A percentile compares a stretch with the other conserved stretches of the same genome.
Evolutionary conservation across 2,888 invertebrate genomes (phyloP).

Genomic region (Agelastica alni): DNA sequence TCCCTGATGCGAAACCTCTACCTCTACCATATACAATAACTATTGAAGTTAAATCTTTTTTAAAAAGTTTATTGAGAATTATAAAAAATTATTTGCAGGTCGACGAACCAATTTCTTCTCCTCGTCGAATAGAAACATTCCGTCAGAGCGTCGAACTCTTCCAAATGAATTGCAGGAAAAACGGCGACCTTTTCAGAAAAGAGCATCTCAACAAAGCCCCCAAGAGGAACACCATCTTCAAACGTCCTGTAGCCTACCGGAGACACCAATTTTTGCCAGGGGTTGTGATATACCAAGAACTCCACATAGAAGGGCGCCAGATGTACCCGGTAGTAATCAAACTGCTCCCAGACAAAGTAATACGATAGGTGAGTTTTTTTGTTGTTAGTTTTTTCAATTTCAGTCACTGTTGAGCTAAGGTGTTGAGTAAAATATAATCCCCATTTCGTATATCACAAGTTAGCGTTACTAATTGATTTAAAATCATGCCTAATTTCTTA

Average conservation of each 20-base stretch:
- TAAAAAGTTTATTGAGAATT: neutral
- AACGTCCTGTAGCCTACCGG: constrained; percentile 85
- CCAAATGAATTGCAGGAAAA: constrained; percentile 63
- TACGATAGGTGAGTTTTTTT: constrained; percentile 60
- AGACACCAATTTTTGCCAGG: constrained; percentile 84
- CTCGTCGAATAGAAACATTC: constrained; percentile 62
- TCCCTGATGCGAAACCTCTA: no score
- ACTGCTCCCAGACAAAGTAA: constrained; percentile 68
- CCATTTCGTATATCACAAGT: no score
- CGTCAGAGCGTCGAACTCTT: constrained; percentile 73
- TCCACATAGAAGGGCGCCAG: constrained; percentile 71
- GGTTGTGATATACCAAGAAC: constrained; percentile 80
- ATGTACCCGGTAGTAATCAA: constrained; percentile 59
- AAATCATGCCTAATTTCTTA: no score
- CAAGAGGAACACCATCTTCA: constrained; percentile 70
- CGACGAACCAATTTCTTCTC: constrained; percentile 53
- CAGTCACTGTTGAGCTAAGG: no score
- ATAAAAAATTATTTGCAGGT: constrained; percentile 21
- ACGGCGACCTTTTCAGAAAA: constrained; percentile 53
- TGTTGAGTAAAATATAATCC: no score
- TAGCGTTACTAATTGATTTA: no score
- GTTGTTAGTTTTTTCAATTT: no score
- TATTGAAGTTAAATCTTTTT: no score
- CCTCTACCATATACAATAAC: no score
- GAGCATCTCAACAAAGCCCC: constrained; percentile 61